These are phyloP conservation scores for Salminus brasiliensis DNA, from an alignment of 2,113 vertebrate species.

Conservation along the genomic window DNA sequence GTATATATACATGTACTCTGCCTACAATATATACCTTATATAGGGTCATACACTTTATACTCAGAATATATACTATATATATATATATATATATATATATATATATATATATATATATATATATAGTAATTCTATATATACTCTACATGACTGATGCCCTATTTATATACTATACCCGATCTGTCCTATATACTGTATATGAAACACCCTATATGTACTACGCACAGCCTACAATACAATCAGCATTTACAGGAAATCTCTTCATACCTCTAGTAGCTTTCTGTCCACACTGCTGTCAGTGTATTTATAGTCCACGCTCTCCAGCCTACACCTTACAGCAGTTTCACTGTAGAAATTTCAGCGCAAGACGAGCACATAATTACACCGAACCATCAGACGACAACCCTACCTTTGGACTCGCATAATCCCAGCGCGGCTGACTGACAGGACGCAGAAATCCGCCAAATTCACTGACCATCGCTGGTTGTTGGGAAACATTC, in stretches of 20 bases:
- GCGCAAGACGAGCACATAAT: not conserved
- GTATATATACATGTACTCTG: not conserved
- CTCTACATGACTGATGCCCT: too few relatives aligned
- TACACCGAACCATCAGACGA: not conserved
- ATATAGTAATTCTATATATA: too few relatives aligned
- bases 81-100: too few relatives aligned
- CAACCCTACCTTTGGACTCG: not conserved
- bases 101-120: not conserved
- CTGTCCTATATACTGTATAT: not conserved
- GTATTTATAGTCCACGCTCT: not conserved
- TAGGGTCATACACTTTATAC: too few relatives aligned
- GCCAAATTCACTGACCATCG: not conserved
- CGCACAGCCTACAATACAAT: too few relatives aligned
- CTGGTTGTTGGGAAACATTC: not conserved
- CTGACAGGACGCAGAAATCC: not conserved
- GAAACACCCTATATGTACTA: not conserved
- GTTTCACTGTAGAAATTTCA: not conserved
- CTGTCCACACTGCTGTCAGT: not conserved
- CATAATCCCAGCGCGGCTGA: slow-evolving; percentile 1
- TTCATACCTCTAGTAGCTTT: not conserved
- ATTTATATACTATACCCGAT: too few relatives aligned
- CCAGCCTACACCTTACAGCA: not conserved
- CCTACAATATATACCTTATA: too few relatives aligned
- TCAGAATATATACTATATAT: not conserved
- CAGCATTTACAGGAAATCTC: not conserved